Evolutionary conservation across 2,888 invertebrate genomes (phyloP).

Genomic region (Rhagophthalmus giganteus): DNA sequence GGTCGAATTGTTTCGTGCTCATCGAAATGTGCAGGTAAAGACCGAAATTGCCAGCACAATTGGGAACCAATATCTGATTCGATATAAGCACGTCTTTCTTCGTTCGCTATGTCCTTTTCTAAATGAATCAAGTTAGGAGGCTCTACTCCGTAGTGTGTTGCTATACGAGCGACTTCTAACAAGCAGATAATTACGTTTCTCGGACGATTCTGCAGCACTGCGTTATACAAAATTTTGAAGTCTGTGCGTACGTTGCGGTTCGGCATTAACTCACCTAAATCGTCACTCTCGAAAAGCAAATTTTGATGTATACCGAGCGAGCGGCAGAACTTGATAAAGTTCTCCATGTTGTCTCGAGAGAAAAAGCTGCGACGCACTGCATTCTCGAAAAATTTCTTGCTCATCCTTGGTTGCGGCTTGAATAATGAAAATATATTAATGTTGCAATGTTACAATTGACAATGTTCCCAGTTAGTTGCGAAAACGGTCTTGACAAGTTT

Average conservation of each 20-base stretch:
- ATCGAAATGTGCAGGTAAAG: slow-evolving; percentile 55
- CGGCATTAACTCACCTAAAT: slow-evolving; percentile 78
- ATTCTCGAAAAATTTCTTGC: slow-evolving; percentile 79
- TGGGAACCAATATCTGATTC: slow-evolving; percentile 66
- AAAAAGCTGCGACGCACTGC: slow-evolving; percentile 85
- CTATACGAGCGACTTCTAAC: slow-evolving; percentile 81
- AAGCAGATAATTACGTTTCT: slow-evolving; percentile 83
- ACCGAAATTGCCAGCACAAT: slow-evolving; percentile 72
- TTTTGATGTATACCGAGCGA: slow-evolving; percentile 85
- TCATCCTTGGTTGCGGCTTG: slow-evolving; percentile 71
- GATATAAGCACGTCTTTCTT: slow-evolving; percentile 66
- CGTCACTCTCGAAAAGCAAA: slow-evolving; percentile 86
- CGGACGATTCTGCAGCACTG: slow-evolving; percentile 81
- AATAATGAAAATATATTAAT: slow-evolving; percentile 15
- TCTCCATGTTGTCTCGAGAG: slow-evolving; percentile 86
- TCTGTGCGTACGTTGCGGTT: no score
- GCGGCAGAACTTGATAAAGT: slow-evolving; percentile 85
- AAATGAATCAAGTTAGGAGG: slow-evolving; percentile 81
- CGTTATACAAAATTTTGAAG: no score
- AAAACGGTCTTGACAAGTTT: no score
- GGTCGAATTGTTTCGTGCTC: slow-evolving; percentile 47
- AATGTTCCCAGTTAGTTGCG: no score
- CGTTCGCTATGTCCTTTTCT: slow-evolving; percentile 84
- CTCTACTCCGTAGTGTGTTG: slow-evolving; percentile 76
- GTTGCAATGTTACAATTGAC: no score